phyloP scores from a whole-genome alignment of 2,888 invertebrate species.

The Ferrisia virgata region DNA sequence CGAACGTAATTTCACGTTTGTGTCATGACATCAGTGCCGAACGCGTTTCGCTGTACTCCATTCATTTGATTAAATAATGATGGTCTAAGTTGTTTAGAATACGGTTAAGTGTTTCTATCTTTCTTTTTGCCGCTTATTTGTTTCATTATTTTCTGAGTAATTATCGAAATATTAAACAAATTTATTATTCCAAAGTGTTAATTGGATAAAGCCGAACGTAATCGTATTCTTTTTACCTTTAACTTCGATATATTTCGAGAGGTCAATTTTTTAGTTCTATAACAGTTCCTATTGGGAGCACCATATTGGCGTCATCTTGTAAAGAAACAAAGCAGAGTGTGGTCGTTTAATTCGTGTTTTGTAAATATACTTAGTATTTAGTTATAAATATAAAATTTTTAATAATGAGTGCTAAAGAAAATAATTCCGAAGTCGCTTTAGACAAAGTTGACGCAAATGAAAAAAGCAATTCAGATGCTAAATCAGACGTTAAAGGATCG shows the following conservation, averaged over 20 bases:
- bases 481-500: conserved; percentile 80
- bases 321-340: conserved; percentile 44
- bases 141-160: not conserved
- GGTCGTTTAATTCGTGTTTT: conserved; percentile 41
- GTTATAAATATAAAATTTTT: conserved; percentile 49
- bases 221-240: not conserved
- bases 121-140: conserved; percentile 38
- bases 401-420: conserved; percentile 76
- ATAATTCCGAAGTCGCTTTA: conserved; percentile 79
- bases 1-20: not conserved
- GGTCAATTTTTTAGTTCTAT: conserved; percentile 20
- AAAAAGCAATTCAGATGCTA: conserved; percentile 68
- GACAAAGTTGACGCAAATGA: conserved; percentile 74
- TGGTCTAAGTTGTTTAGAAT: conserved; percentile 37
- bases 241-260: conserved; percentile 15
- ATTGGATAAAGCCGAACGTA: not conserved
- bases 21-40: not conserved
- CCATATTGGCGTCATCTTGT: conserved; percentile 46
- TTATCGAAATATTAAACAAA: conserved; percentile 31
- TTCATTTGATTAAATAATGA: conserved; percentile 37
- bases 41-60: conserved; percentile 36
- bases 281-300: conserved; percentile 30
- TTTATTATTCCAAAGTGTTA: conserved; percentile 26
- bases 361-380: conserved; percentile 48
- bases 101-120: conserved; percentile 41